These are phyloP conservation scores for Caenorhabditis briggsae DNA, from an alignment of 1,140 invertebrate genomes.

Conservation along the genomic window DNA sequence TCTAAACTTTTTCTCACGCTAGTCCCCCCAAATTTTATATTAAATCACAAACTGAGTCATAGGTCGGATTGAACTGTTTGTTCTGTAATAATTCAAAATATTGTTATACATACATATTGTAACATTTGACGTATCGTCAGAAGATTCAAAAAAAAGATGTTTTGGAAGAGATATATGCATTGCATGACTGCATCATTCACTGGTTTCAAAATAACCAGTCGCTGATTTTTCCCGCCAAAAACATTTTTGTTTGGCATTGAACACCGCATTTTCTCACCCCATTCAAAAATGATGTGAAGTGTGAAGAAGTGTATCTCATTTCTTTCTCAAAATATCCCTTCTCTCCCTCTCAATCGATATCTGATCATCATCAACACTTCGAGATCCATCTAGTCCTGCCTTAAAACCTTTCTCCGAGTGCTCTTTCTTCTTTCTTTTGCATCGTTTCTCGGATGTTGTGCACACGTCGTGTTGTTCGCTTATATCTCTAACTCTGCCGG, in stretches of 20 bases:
- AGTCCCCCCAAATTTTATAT: not conserved
- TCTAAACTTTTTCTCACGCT: not conserved
- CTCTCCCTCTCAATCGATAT: constrained; percentile 13
- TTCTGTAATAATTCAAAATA: too few species aligned
- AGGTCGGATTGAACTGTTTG: too few species aligned
- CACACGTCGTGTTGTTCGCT: constrained; percentile 46
- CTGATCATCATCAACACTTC: constrained; percentile 31
- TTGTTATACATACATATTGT: too few species aligned
- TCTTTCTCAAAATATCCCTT: not conserved
- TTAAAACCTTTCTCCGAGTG: not conserved
- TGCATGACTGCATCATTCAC: not conserved
- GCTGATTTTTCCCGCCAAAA: not conserved
- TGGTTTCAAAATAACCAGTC: constrained; percentile 41
- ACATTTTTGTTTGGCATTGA: not conserved
- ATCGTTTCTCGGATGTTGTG: constrained; percentile 4
- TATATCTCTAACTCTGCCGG: constrained; percentile 42
- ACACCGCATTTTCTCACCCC: constrained; percentile 22
- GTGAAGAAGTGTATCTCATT: constrained; percentile 4
- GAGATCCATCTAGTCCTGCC: constrained; percentile 1
- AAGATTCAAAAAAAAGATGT: not conserved
- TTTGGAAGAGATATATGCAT: not conserved
- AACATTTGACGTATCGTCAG: not conserved
- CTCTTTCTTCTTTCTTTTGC: not conserved
- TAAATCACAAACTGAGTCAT: not conserved
- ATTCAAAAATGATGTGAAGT: constrained; percentile 15